Percentiles rank a stretch among this genome's conserved stretches.
Evolutionary conservation across 2,113 vertebrate genomes (phyloP).

Genomic region (Notiomystis cincta): DNA sequence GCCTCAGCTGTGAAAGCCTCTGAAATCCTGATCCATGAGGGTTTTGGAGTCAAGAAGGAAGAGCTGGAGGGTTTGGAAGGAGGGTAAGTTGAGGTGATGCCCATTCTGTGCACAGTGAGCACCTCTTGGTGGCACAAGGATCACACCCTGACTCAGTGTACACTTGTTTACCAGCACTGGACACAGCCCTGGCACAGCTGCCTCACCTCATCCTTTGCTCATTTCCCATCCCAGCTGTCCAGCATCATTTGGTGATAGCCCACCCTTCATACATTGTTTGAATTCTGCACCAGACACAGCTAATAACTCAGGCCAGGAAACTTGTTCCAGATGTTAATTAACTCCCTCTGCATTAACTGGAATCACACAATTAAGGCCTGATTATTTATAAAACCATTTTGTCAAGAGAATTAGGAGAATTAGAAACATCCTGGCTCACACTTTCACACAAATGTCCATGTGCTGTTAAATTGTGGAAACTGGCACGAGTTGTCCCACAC

Average conservation of each 20-base stretch:
- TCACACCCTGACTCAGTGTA: neutral
- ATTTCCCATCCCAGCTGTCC: neutral
- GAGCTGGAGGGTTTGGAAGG: neutral
- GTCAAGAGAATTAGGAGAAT: slow-evolving; percentile 5
- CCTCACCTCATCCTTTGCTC: neutral
- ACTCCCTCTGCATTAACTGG: slow-evolving; percentile 28
- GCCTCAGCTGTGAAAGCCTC: neutral
- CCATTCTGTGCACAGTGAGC: neutral
- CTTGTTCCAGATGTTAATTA: slow-evolving; percentile 57
- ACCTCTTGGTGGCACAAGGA: neutral
- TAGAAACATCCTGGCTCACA: slow-evolving; percentile 37
- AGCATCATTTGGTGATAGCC: neutral
- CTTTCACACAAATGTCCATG: slow-evolving; percentile 36
- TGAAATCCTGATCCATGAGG: accelerated
- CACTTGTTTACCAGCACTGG: neutral
- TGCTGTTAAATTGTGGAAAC: neutral
- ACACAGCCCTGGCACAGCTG: neutral
- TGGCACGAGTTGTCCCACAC: neutral
- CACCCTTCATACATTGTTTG: neutral
- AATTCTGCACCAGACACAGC: slow-evolving; percentile 33
- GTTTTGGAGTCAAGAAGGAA: neutral
- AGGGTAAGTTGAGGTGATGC: neutral
- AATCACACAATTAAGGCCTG: slow-evolving; percentile 8
- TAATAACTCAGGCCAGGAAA: slow-evolving; percentile 4
- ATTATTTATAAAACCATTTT: slow-evolving; percentile 48